These are phyloP conservation scores for Penaeus monodon DNA, from an alignment of 2,888 invertebrate genomes.

Conservation along the genomic window DNA sequence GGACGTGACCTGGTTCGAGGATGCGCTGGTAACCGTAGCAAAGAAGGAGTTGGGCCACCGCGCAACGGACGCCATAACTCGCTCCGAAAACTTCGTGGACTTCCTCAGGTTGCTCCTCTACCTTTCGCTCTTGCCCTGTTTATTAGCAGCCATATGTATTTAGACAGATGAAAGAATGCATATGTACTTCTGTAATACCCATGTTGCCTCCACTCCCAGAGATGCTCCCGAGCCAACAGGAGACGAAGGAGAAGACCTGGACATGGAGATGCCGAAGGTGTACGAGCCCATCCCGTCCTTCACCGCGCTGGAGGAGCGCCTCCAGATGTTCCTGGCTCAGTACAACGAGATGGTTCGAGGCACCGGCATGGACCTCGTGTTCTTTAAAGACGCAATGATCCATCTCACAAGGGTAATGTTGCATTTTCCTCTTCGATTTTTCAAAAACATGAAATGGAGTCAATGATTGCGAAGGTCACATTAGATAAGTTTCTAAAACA, in stretches of 20 bases:
- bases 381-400: conserved; percentile 96
- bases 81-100: conserved; percentile 89
- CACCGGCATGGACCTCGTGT: conserved; percentile 94
- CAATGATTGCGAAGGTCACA: no score
- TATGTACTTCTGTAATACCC: neutral
- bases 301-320: conserved; percentile 84
- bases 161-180: no score
- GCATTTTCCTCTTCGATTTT: neutral
- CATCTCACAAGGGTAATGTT: conserved; percentile 83
- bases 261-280: conserved; percentile 95
- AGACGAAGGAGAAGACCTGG: conserved; percentile 96
- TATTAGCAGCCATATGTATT: no score
- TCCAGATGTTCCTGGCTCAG: conserved; percentile 90
- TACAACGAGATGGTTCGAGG: conserved; percentile 97
- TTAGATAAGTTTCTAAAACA: no score
- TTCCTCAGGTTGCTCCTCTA: conserved; percentile 82
- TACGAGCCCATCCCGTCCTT: conserved; percentile 92
- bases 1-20: conserved; percentile 83
- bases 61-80: conserved; percentile 81
- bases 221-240: conserved; percentile 98
- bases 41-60: conserved; percentile 81
- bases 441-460: no score
- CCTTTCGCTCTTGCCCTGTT: no score
- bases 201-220: conserved; percentile 71
- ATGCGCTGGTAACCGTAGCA: conserved; percentile 79